Evolutionary conservation across 2,113 vertebrate genomes (phyloP).

Genomic region (Canis aureus): DNA sequence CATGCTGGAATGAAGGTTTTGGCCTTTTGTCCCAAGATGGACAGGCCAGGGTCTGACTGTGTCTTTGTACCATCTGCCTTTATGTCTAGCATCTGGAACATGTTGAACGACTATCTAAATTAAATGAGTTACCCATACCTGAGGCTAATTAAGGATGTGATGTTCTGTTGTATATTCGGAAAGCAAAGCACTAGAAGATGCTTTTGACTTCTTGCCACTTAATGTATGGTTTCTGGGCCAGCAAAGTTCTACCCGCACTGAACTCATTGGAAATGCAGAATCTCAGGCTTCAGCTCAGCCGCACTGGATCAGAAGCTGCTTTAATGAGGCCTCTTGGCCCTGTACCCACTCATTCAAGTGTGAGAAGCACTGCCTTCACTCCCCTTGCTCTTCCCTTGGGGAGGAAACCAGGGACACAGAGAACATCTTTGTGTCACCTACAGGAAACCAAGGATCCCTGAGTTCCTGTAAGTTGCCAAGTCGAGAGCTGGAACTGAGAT

Average conservation of each 20-base stretch:
- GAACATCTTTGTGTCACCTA: not conserved
- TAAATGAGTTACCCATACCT: not conserved
- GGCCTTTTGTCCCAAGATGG: not conserved
- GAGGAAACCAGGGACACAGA: not conserved
- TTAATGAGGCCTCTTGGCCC: not conserved
- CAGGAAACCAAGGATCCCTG: not conserved
- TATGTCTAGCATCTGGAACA: not conserved
- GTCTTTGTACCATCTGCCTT: not conserved
- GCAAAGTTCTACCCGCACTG: not conserved
- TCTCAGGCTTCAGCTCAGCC: not conserved
- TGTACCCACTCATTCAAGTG: not conserved
- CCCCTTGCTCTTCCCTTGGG: not conserved
- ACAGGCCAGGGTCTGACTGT: not conserved
- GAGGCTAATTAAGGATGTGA: not conserved
- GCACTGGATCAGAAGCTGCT: not conserved
- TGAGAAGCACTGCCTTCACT: not conserved
- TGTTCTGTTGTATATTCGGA: not conserved
- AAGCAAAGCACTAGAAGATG: not conserved
- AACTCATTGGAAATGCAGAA: not conserved
- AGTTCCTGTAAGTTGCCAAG: not conserved
- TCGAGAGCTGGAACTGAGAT: not conserved
- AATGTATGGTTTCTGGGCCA: not conserved
- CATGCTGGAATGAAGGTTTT: not conserved
- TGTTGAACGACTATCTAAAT: conserved; percentile 25
- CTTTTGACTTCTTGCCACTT: not conserved